These are phyloP conservation scores for Rhinolophus sinicus DNA, from an alignment of 2,113 vertebrate species.

Conservation along the genomic window DNA sequence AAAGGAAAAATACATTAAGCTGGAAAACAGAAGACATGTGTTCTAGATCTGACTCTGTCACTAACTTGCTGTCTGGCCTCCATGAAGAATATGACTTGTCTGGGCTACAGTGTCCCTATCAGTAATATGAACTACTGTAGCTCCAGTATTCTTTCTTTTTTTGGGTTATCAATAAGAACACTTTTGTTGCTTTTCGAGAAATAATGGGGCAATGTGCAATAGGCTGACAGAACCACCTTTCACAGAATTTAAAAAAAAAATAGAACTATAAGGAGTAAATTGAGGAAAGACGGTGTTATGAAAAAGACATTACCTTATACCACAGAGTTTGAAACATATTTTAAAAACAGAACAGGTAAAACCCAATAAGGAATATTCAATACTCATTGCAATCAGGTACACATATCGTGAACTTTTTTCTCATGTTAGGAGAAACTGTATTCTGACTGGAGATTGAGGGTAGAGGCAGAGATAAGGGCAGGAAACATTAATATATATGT, in stretches of 20 bases:
- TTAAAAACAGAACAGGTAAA: not conserved
- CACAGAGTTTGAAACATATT: not conserved
- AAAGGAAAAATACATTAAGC: not conserved
- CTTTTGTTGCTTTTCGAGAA: not conserved
- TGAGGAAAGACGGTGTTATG: not conserved
- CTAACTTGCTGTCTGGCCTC: not conserved
- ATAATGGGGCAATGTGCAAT: not conserved
- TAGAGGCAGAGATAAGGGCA: not conserved
- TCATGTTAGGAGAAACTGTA: not conserved
- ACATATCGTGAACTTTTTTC: not conserved
- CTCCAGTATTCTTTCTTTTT: not conserved
- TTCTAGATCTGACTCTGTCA: not conserved
- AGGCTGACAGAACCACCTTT: not conserved
- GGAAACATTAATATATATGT: not conserved
- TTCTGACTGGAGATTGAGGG: not conserved
- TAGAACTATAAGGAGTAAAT: not conserved
- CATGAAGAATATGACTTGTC: not conserved
- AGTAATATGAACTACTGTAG: not conserved
- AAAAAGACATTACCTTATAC: not conserved
- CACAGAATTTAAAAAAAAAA: not conserved
- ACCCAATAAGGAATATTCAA: not conserved
- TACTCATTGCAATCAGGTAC: not conserved
- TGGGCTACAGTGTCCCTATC: not conserved
- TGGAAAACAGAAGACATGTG: not conserved
- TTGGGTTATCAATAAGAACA: not conserved